phyloP scores from a whole-genome alignment of 2,797 vertebrate species.

The Zalophus californianus region DNA sequence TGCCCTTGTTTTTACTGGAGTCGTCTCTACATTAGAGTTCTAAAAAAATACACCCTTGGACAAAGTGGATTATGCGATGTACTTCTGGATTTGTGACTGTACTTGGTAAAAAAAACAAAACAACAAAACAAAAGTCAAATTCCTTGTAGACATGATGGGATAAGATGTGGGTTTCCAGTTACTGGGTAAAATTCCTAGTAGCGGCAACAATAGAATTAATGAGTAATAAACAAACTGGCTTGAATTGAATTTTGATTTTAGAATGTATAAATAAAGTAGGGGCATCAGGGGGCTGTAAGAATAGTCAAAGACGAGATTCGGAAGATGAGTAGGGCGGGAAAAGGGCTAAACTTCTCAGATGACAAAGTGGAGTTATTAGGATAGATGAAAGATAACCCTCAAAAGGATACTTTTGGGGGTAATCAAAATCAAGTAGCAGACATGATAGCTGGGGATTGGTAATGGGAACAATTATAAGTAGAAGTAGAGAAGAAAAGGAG shows the following conservation, averaged over 20 bases:
- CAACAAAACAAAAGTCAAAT: not conserved
- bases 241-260: not conserved
- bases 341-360: not conserved
- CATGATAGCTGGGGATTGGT: not conserved
- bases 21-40: not conserved
- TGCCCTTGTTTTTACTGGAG: not conserved
- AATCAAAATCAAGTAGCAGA: constrained; percentile 49
- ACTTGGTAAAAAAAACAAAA: not conserved
- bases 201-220: not conserved
- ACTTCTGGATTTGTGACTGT: not conserved
- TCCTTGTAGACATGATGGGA: not conserved
- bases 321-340: not conserved
- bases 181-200: not conserved
- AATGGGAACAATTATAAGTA: not conserved
- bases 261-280: not conserved
- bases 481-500: not conserved
- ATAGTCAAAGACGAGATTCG: not conserved
- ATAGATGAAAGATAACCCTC: not conserved
- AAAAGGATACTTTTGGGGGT: not conserved
- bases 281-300: not conserved
- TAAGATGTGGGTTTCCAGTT: not conserved
- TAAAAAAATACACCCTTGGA: not conserved
- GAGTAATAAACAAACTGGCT: not conserved
- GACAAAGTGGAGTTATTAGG: not conserved
- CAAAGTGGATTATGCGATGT: not conserved